A percentile compares a stretch with the other conserved stretches of the same genome.
Evolutionary conservation across 1,140 invertebrate genomes (phyloP).

Genomic region (Dolichoris vasculosae): DNA sequence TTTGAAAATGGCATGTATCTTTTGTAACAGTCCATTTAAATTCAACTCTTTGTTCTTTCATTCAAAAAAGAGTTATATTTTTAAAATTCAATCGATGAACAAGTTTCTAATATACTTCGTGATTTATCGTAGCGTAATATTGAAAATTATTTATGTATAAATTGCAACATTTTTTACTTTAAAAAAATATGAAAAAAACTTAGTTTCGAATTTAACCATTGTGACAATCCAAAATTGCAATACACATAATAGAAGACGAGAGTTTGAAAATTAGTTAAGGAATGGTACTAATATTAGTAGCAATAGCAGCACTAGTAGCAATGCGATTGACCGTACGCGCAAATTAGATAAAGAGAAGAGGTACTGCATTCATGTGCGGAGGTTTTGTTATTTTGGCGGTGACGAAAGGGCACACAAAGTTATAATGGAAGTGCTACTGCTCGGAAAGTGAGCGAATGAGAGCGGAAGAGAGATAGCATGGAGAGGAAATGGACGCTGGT

Average conservation of each 20-base stretch:
- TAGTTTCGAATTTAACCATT: neutral
- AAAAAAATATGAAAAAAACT: neutral
- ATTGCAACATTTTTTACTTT: no score
- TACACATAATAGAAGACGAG: neutral
- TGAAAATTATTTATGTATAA: no score
- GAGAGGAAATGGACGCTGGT: conserved; percentile 42
- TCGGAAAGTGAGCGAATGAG: neutral
- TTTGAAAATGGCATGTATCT: no score
- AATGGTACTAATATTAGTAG: neutral
- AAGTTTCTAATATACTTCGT: no score
- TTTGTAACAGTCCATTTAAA: no score
- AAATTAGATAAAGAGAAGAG: conserved; percentile 7
- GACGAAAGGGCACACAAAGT: conserved; percentile 49
- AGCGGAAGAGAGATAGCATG: neutral
- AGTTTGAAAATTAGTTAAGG: neutral
- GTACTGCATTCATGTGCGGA: neutral
- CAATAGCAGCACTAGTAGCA: neutral
- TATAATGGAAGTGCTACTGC: conserved; percentile 56
- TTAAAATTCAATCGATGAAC: no score
- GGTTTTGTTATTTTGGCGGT: conserved; percentile 25
- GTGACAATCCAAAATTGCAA: neutral
- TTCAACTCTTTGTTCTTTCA: no score
- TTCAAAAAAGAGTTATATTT: no score
- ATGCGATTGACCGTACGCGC: neutral
- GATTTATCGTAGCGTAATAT: no score